Evolutionary conservation across 1,140 invertebrate genomes (phyloP).

Genomic region (Halesus radiatus): DNA sequence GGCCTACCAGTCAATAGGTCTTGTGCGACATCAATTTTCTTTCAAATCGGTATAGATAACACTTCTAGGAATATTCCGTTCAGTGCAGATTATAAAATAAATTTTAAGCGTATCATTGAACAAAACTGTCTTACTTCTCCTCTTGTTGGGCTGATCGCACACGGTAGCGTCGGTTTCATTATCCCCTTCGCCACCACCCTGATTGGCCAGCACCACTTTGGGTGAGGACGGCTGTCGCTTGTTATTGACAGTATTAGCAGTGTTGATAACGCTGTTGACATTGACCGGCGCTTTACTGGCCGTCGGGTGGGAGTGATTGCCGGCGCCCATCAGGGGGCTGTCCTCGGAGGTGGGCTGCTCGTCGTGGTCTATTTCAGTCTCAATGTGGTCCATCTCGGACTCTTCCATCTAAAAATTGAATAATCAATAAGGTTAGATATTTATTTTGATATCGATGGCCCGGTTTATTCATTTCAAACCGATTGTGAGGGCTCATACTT

Average conservation of each 20-base stretch:
- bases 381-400: constrained; percentile 59
- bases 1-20: no score
- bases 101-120: no score
- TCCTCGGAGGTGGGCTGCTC: constrained; percentile 65
- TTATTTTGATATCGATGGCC: not conserved
- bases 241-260: not conserved
- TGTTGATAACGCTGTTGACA: no score
- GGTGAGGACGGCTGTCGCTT: not conserved
- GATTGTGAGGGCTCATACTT: no score
- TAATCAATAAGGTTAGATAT: not conserved
- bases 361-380: constrained; percentile 61
- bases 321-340: constrained; percentile 67
- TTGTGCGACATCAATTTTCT: no score
- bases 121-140: constrained; percentile 34
- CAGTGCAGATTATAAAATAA: no score
- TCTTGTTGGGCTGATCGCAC: constrained; percentile 37
- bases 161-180: constrained; percentile 38
- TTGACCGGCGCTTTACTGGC: no score
- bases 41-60: no score
- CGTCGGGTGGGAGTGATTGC: constrained; percentile 38
- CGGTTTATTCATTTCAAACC: no score
- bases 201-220: not conserved
- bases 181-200: not conserved
- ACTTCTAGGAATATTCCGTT: no score
- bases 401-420: constrained; percentile 45